Evolutionary conservation across 2,888 invertebrate species (phyloP), one percentile per base, ranked within the genome.

Genomic region (Hetaerina titia): DNA sequence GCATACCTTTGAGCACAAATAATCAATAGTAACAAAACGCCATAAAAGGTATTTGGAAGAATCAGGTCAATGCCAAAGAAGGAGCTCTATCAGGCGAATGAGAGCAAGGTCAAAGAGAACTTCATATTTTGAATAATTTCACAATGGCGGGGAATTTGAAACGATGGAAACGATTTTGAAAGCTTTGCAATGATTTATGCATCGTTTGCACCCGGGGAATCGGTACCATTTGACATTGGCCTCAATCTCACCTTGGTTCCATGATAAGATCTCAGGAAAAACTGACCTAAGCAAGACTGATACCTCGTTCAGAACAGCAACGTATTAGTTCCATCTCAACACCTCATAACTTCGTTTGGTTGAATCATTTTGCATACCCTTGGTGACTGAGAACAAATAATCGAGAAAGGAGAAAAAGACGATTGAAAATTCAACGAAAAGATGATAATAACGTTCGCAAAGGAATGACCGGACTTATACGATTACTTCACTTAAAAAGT

Each of bases 51-150:
- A 31, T 13, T n/a, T 81, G 81, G 31, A 81, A 31, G 19, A 81
- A 81, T 6, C 81, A 81, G 81, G 81, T 81, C 81, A 81, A 81
- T 81, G 81, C 81, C 81, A 81, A 81, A 81, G 81, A 31, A 19
- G 81, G 81, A 22, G 25, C 25, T 81, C 13, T 19, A 81, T 81
- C 81, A 1, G 25, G 9, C 13, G 81, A 81, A 31, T 81, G 81
- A 31, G 81, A 81, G 81, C 81, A 81, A 81, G 81, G 81, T 81
- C 81, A 81, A 8, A 25, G 7, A 81, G 81, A 13, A 19, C 81
- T 81, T 11, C 8, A 45, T 31, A 81, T 31, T 31, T 81, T 7
- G n/a, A 81, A 31, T 31, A 11, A 31, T 31, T 31, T 22, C n/a
- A 6, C 31, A 31, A 31, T 15, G 31, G 31, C 4, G 15, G 81